Conservation (phyloP, 2,888 invertebrate species). For the Parochlus steinenii region DNA sequence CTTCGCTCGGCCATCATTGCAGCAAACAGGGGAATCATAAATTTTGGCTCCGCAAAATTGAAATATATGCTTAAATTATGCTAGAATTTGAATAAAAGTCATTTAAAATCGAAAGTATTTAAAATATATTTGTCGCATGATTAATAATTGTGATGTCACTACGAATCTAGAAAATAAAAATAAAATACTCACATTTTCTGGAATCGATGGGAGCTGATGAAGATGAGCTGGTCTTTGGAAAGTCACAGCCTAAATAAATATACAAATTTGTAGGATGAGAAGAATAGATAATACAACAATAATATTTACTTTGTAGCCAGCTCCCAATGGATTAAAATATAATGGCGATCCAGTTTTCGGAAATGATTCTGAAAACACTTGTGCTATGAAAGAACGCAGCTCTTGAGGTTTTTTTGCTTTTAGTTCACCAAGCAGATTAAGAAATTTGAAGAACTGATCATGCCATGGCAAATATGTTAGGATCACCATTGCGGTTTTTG, state of each 20-base stretch:
- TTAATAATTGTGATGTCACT: conserved; percentile 13
- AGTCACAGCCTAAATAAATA: conserved; percentile 1
- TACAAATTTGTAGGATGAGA: too few species aligned
- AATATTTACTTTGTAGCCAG: too few species aligned
- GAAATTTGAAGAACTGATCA: conserved; percentile 59
- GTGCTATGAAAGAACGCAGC: too few species aligned
- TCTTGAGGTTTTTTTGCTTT: too few species aligned
- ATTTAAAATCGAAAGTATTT: conserved; percentile 15
- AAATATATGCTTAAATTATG: conserved; percentile 94
- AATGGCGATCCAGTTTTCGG: too few species aligned
- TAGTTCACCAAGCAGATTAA: conserved; percentile 25
- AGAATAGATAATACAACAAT: too few species aligned
- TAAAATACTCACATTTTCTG: conserved; percentile 75
- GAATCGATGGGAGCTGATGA: conserved; percentile 73
- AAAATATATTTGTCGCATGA: conserved; percentile 11
- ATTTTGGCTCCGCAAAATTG: conserved; percentile 85
- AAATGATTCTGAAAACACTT: too few species aligned
- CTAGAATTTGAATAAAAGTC: too few species aligned
- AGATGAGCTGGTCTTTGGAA: conserved; percentile 4
- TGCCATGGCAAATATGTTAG: conserved; percentile 92
- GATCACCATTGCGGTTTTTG: conserved; percentile 67
- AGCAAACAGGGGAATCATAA: conserved; percentile 92
- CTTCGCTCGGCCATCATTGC: conserved; percentile 88
- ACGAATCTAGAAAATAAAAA: conserved; percentile 16
- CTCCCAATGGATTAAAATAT: too few species aligned